Conservation (phyloP, 2,888 invertebrate genomes). For the Netelia melanura region DNA sequence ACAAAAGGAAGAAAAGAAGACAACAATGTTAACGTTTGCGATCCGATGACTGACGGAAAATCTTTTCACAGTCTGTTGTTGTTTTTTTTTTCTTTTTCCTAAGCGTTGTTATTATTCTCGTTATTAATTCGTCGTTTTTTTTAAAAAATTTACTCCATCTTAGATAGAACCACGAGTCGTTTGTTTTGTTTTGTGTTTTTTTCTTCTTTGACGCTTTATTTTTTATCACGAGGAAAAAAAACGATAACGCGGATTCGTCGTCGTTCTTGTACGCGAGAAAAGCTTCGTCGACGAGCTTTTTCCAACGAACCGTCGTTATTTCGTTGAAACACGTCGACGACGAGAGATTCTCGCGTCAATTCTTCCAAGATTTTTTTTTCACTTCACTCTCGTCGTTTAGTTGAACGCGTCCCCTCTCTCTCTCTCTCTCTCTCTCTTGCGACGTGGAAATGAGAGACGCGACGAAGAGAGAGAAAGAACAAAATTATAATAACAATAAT, state of each 20-base stretch:
- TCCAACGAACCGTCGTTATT: neutral
- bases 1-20: neutral
- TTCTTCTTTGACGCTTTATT: neutral
- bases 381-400: neutral
- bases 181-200: neutral
- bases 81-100: neutral
- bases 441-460: neutral
- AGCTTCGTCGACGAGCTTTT: neutral
- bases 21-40: neutral
- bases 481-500: neutral
- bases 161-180: neutral
- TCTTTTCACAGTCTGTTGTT: too few species aligned
- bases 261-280: too few species aligned
- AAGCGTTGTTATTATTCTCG: neutral
- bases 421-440: too few species aligned
- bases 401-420: neutral
- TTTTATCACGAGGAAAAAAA: slow-evolving; percentile 1
- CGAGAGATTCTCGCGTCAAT: neutral
- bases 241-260: slow-evolving; percentile 9
- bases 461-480: neutral
- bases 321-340: neutral
- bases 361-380: neutral
- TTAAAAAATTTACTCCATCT: slow-evolving; percentile 16
- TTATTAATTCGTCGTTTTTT: slow-evolving; percentile 14
- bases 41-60: neutral